These are phyloP conservation scores for Promerops cafer DNA, from an alignment of 2,113 vertebrate genomes.

Conservation along the genomic window DNA sequence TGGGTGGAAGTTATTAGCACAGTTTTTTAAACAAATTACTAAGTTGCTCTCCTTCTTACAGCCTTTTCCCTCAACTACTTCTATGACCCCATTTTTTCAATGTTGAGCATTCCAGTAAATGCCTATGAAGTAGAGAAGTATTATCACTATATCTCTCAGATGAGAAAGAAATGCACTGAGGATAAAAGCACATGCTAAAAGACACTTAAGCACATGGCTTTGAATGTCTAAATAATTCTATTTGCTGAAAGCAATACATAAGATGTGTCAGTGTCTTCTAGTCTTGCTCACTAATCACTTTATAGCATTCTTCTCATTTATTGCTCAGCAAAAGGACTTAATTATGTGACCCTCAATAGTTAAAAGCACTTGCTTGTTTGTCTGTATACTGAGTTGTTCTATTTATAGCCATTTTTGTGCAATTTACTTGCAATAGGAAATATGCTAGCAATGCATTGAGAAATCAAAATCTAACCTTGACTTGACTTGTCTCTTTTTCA, in stretches of 20 bases:
- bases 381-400: background rate
- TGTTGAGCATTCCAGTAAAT: background rate
- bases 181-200: background rate
- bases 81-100: background rate
- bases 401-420: background rate
- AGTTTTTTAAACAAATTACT: background rate
- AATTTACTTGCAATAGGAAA: conserved; percentile 2
- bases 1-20: background rate
- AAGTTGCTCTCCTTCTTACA: background rate
- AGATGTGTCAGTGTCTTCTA: background rate
- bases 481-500: background rate
- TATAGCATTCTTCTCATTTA: background rate
- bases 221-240: background rate
- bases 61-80: background rate
- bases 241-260: background rate
- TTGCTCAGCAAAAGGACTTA: background rate
- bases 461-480: background rate
- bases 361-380: background rate
- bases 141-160: background rate
- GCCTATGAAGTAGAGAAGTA: background rate
- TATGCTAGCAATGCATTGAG: background rate
- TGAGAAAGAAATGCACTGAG: background rate
- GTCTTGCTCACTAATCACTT: background rate
- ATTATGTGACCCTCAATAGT: background rate
- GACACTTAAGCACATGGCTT: background rate